A percentile compares a stretch with the other conserved stretches of the same genome.
These are phyloP conservation scores for Pocillopora damicornis DNA, from an alignment of 64 coral and sea anemone genomes.

Conservation along the genomic window DNA sequence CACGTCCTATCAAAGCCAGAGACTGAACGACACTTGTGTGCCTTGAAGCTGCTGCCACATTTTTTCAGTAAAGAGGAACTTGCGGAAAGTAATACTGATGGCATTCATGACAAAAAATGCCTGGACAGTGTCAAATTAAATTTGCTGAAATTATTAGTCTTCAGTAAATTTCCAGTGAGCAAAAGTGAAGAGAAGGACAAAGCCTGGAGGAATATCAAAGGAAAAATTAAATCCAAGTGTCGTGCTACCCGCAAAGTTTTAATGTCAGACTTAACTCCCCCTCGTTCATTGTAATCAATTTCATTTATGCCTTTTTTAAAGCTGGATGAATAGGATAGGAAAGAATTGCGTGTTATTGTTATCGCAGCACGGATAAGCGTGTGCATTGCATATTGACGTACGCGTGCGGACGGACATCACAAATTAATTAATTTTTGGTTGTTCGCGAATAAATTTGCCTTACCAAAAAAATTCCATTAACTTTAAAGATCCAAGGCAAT, in stretches of 20 bases:
- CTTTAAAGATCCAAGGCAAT: too few species aligned
- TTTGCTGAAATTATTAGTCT: background rate
- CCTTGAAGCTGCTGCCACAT: background rate
- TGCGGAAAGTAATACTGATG: background rate
- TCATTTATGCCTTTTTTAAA: background rate
- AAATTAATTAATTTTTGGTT: too few species aligned
- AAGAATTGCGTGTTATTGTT: too few species aligned
- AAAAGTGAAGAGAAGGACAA: slow-evolving; percentile 28
- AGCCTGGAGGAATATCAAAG: slow-evolving; percentile 41
- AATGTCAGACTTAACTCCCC: background rate
- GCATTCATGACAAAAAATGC: background rate
- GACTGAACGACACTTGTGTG: background rate
- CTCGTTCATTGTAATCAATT: slow-evolving; percentile 6
- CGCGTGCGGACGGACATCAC: too few species aligned
- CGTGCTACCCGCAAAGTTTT: background rate
- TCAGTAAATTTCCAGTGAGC: slow-evolving; percentile 1
- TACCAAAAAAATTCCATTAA: too few species aligned
- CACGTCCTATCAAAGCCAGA: too few species aligned
- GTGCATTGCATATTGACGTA: too few species aligned
- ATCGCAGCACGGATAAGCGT: too few species aligned
- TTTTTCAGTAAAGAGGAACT: background rate
- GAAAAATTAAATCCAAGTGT: slow-evolving; percentile 42
- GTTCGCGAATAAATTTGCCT: too few species aligned
- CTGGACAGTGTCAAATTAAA: slow-evolving; percentile 1
- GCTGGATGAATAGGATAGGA: background rate